phyloP scores from a whole-genome alignment of 2,113 vertebrate species.

The Macroglossus sobrinus region DNA sequence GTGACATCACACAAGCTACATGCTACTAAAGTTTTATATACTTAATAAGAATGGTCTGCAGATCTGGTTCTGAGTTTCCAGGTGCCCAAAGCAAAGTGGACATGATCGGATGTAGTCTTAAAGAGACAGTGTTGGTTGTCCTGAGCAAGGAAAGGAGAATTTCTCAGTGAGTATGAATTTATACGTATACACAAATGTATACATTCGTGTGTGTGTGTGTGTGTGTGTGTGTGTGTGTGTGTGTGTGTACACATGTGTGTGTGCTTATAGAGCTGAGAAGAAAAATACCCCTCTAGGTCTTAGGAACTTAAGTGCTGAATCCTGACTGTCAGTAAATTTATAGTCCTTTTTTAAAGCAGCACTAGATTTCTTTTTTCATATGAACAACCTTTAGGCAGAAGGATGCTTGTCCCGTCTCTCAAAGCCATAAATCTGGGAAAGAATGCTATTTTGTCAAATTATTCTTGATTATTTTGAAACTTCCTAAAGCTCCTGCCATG shows the following conservation, averaged over 20 bases:
- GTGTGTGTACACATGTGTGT: too few relatives aligned
- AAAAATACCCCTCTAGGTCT: background rate
- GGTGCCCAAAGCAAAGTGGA: background rate
- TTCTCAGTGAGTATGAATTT: background rate
- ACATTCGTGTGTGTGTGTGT: background rate
- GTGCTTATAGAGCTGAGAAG: background rate
- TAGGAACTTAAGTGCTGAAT: background rate
- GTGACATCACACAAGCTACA: background rate
- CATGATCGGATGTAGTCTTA: background rate
- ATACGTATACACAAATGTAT: background rate
- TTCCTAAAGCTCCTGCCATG: slow-evolving; percentile 33
- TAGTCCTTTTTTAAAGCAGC: background rate
- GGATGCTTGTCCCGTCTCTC: background rate
- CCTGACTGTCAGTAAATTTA: background rate
- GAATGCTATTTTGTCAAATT: background rate
- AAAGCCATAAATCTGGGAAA: background rate
- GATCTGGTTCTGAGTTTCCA: slow-evolving; percentile 1
- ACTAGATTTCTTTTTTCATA: background rate
- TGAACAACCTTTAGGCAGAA: background rate
- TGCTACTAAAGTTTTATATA: background rate
- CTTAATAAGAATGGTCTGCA: background rate
- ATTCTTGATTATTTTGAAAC: slow-evolving; percentile 37
- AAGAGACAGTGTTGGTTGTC: slow-evolving; percentile 2
- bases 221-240: too few relatives aligned
- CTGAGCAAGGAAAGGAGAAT: background rate